Conservation (phyloP, 2,113 vertebrate species). For the Tetraodon nigroviridis region DNA sequence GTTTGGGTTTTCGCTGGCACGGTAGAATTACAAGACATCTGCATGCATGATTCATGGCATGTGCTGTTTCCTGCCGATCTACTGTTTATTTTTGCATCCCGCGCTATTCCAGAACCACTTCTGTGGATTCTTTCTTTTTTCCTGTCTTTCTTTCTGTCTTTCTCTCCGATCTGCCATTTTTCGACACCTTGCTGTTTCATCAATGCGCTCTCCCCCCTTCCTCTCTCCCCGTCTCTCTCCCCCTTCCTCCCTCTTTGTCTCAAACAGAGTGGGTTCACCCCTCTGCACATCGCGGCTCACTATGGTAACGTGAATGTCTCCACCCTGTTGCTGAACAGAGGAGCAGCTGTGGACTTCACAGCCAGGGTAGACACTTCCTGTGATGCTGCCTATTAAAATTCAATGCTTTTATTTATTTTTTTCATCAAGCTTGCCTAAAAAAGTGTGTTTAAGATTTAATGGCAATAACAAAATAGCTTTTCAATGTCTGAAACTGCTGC, state of each 20-base stretch:
- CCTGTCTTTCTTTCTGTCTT: background rate
- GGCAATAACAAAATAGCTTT: too few relatives aligned
- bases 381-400: background rate
- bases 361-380: constrained; percentile 80
- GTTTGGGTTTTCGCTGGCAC: constrained; percentile 11
- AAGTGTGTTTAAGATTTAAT: too few relatives aligned
- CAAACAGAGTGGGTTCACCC: constrained; percentile 92
- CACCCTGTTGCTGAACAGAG: constrained; percentile 94
- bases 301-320: constrained; percentile 98
- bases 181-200: constrained; percentile 13
- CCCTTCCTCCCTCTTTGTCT: constrained; percentile 43
- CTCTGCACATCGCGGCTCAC: constrained; percentile 89
- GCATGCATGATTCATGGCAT: constrained; percentile 42
- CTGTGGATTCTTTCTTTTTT: constrained; percentile 17
- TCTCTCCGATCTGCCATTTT: background rate
- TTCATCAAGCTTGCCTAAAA: background rate
- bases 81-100: constrained; percentile 37
- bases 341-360: constrained; percentile 96
- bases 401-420: constrained; percentile 2
- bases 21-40: constrained; percentile 15
- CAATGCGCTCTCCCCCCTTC: constrained; percentile 1
- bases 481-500: background rate
- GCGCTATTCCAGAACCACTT: constrained; percentile 40
- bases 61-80: constrained; percentile 38
- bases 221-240: constrained; percentile 12